A percentile compares a stretch with the other conserved stretches of the same genome.
Evolutionary conservation across 2,888 invertebrate genomes (phyloP).

Genomic region (Amphipyra berbera): DNA sequence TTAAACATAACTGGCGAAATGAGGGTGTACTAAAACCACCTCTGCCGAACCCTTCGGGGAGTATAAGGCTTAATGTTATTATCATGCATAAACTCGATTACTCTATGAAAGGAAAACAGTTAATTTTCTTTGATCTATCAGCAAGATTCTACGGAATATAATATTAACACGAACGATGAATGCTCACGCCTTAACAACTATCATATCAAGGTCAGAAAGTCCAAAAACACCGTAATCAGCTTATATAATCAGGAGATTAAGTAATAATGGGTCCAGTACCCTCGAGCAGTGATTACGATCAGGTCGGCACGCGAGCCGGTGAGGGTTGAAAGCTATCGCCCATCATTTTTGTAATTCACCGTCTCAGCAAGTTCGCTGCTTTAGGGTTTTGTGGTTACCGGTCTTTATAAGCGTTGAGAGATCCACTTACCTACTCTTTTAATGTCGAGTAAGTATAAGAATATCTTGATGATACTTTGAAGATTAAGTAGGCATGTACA

Average conservation of each 20-base stretch:
- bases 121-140: conserved; percentile 24
- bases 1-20: too few relatives aligned
- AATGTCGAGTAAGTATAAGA: conserved; percentile 29
- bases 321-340: conserved; percentile 40
- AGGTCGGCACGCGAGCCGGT: conserved; percentile 34
- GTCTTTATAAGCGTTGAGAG: conserved; percentile 37
- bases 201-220: conserved; percentile 49
- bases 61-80: too few relatives aligned
- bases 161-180: conserved; percentile 22
- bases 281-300: conserved; percentile 51
- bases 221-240: conserved; percentile 43
- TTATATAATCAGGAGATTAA: conserved; percentile 53
- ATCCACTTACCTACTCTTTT: conserved; percentile 30
- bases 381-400: conserved; percentile 21
- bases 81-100: conserved; percentile 1
- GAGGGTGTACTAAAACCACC: too few relatives aligned
- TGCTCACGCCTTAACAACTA: conserved; percentile 31
- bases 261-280: conserved; percentile 57
- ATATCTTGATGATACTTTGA: conserved; percentile 10
- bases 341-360: conserved; percentile 37
- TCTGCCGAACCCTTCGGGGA: too few relatives aligned
- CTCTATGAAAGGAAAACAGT: conserved; percentile 2
- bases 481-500: conserved; percentile 3
- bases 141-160: conserved; percentile 15
- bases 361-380: conserved; percentile 42